Conservation (phyloP, 2,888 invertebrate species). For the Pachliopta kotzebuea region DNA sequence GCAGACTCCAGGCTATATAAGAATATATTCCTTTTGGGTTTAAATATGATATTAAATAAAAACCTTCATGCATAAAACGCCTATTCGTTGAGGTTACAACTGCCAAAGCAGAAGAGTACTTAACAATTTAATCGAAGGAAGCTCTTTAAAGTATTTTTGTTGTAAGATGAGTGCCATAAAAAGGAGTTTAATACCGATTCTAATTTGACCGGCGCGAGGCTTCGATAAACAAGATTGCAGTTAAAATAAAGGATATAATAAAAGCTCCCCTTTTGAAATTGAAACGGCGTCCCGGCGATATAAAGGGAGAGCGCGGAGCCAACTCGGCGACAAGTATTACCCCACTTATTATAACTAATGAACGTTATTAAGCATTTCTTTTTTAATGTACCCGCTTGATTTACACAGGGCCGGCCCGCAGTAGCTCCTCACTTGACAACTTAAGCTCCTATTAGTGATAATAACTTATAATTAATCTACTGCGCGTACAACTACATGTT, state of each 20-base stretch:
- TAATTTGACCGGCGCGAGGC: not conserved
- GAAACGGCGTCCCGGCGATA: conserved; percentile 16
- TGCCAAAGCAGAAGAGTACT: too few relatives aligned
- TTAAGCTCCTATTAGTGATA: conserved; percentile 18
- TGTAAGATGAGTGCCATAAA: too few relatives aligned
- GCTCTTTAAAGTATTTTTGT: too few relatives aligned
- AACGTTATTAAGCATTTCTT: conserved; percentile 27
- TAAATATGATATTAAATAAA: too few relatives aligned
- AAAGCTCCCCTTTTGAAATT: conserved; percentile 12
- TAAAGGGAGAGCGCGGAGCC: conserved; percentile 24
- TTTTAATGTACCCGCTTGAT: conserved; percentile 18
- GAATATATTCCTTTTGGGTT: too few relatives aligned
- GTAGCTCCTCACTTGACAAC: conserved; percentile 17
- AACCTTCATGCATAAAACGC: too few relatives aligned
- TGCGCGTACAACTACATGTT: too few relatives aligned
- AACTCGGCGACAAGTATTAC: conserved; percentile 28
- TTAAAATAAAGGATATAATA: conserved; percentile 22
- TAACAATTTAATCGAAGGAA: too few relatives aligned
- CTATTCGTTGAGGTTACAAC: too few relatives aligned
- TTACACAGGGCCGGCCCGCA: conserved; percentile 12
- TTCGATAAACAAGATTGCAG: conserved; percentile 23
- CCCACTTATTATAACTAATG: conserved; percentile 28
- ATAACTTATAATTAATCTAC: conserved; percentile 6
- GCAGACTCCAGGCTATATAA: too few relatives aligned
- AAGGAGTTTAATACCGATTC: not conserved